Percentiles rank a stretch among this genome's conserved stretches.
Evolutionary conservation across 2,797 vertebrate species (phyloP).

Genomic region (Gambusia yucatana): DNA sequence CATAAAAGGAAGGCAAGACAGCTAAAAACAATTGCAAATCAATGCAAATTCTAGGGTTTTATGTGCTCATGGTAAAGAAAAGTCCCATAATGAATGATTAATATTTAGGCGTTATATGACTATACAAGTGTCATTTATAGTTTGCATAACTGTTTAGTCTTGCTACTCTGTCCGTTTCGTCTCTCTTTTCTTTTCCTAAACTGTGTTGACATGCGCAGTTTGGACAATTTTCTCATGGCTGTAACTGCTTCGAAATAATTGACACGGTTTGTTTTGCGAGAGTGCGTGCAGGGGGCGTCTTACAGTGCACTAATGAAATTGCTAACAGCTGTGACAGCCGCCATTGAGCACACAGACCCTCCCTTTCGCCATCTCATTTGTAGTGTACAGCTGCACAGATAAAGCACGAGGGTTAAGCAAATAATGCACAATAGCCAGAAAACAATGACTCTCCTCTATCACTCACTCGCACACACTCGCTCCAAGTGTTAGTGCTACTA

Average conservation of each 20-base stretch:
- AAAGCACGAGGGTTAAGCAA: constrained; percentile 81
- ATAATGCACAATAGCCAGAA: constrained; percentile 80
- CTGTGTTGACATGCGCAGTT: constrained; percentile 31
- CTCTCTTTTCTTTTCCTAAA: constrained; percentile 20
- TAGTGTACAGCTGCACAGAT: constrained; percentile 81
- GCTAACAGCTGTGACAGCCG: constrained; percentile 78
- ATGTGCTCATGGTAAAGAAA: constrained; percentile 8
- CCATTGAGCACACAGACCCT: constrained; percentile 27
- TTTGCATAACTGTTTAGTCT: constrained; percentile 20
- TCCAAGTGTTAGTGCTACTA: constrained; percentile 32
- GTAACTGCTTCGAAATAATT: constrained; percentile 37
- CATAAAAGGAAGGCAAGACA: background rate
- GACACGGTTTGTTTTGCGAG: constrained; percentile 30
- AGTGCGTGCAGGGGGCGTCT: constrained; percentile 35
- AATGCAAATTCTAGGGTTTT: background rate
- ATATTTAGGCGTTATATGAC: constrained; percentile 2
- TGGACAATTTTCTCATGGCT: constrained; percentile 33
- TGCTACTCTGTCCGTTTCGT: background rate
- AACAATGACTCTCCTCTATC: constrained; percentile 68
- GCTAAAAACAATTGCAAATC: background rate
- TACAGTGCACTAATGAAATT: constrained; percentile 73
- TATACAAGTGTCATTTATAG: background rate
- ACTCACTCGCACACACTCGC: constrained; percentile 38
- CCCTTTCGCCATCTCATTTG: constrained; percentile 65
- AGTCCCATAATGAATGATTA: background rate